Percentiles rank a stretch among this genome's conserved stretches.
Conservation (phyloP, 2,797 vertebrate species). For the Dermochelys coriacea region DNA sequence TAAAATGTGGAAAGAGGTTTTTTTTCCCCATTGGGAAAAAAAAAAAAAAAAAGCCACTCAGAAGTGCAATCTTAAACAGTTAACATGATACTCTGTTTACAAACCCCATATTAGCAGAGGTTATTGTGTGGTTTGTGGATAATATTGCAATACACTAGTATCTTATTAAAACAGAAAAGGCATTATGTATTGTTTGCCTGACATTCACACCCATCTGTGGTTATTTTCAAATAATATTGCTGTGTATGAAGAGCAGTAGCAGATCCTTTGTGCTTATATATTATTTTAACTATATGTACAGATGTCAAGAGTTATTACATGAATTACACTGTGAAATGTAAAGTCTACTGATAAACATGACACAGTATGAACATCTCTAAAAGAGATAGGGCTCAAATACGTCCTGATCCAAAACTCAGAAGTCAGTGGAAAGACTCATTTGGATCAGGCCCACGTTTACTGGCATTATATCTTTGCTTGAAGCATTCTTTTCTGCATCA, state of each 20-base stretch:
- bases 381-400: background rate
- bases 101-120: background rate
- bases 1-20: background rate
- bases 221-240: background rate
- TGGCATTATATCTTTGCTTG: background rate
- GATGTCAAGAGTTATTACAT: background rate
- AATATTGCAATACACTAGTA: background rate
- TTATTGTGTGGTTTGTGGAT: background rate
- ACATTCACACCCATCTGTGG: background rate
- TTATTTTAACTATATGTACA: background rate
- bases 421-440: background rate
- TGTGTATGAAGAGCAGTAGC: background rate
- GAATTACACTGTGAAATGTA: background rate
- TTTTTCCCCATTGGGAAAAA: background rate
- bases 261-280: background rate
- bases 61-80: slow-evolving; percentile 8
- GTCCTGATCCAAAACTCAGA: background rate
- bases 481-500: background rate
- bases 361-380: background rate
- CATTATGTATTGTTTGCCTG: background rate
- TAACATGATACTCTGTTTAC: background rate
- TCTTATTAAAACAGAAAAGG: background rate
- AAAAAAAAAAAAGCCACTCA: background rate
- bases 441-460: background rate
- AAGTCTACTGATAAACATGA: background rate